A percentile compares a stretch with the other conserved stretches of the same genome.
These are phyloP conservation scores for Ochropleura leucogaster DNA, from an alignment of 2,888 invertebrate genomes.

Conservation along the genomic window DNA sequence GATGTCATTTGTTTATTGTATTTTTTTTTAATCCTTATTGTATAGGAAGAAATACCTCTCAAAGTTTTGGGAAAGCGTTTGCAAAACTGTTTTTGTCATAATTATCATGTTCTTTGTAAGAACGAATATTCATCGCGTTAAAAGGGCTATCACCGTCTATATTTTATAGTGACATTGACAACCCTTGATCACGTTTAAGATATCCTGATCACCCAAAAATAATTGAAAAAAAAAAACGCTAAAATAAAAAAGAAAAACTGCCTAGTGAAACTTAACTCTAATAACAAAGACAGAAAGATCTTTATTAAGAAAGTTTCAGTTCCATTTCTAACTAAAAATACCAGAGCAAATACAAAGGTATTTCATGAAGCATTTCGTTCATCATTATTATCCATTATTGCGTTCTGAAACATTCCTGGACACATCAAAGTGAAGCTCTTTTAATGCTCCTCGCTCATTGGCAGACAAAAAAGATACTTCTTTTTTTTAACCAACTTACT, in stretches of 20 bases:
- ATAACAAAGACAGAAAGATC: background rate
- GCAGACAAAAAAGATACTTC: slow-evolving; percentile 38
- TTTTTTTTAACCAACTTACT: slow-evolving; percentile 18
- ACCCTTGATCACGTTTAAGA: background rate
- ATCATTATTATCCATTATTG: slow-evolving; percentile 61
- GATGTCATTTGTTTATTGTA: background rate
- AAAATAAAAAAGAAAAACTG: too few relatives aligned
- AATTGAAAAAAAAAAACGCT: too few relatives aligned
- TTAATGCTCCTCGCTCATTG: slow-evolving; percentile 37
- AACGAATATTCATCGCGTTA: background rate
- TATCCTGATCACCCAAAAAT: background rate
- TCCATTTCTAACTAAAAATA: slow-evolving; percentile 31
- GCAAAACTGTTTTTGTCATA: too few relatives aligned
- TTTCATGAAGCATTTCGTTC: slow-evolving; percentile 38
- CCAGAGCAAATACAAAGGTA: slow-evolving; percentile 29
- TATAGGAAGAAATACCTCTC: background rate
- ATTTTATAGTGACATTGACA: background rate
- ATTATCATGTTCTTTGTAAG: background rate
- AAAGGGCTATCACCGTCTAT: background rate
- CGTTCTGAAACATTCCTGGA: slow-evolving; percentile 54
- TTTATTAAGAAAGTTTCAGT: background rate
- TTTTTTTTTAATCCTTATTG: background rate
- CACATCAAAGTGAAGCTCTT: slow-evolving; percentile 55
- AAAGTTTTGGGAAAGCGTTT: background rate
- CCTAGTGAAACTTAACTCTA: too few relatives aligned